Percentiles rank a stretch among this genome's conserved stretches.
These are phyloP conservation scores for Asarcornis scutulata DNA, from an alignment of 2,113 vertebrate genomes.

Conservation along the genomic window DNA sequence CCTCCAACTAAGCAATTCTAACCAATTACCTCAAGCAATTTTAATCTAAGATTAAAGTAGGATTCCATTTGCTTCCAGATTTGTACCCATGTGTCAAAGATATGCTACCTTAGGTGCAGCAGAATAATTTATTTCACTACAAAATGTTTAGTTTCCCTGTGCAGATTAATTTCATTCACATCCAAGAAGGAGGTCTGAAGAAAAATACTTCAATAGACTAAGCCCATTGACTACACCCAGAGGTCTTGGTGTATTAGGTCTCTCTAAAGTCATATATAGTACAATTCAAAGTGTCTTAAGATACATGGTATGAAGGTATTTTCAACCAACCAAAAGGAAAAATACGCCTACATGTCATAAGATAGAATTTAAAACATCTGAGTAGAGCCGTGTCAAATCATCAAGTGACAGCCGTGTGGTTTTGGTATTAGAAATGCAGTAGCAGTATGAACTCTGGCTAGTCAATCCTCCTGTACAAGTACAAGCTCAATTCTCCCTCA, in stretches of 20 bases:
- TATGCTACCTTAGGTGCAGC: not conserved
- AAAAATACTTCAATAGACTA: not conserved
- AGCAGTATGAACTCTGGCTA: not conserved
- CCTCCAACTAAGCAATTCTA: not conserved
- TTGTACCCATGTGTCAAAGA: not conserved
- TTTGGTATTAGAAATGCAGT: not conserved
- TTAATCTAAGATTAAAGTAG: not conserved
- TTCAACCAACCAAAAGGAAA: not conserved
- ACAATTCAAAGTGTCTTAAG: not conserved
- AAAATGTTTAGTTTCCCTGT: not conserved
- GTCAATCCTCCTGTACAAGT: accelerated
- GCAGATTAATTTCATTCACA: not conserved
- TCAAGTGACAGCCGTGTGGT: not conserved
- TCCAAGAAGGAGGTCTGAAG: not conserved
- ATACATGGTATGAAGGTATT: not conserved
- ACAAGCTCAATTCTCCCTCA: not conserved
- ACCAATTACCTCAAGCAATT: not conserved
- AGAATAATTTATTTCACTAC: not conserved
- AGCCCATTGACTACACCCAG: accelerated
- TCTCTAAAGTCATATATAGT: not conserved
- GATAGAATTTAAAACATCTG: not conserved
- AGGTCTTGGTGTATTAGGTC: not conserved
- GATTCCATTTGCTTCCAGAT: not conserved
- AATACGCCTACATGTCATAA: not conserved
- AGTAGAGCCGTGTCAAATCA: not conserved